Base-by-base conservation (phyloP, 2,113 vertebrate species). In the Alosa alosa region DNA sequence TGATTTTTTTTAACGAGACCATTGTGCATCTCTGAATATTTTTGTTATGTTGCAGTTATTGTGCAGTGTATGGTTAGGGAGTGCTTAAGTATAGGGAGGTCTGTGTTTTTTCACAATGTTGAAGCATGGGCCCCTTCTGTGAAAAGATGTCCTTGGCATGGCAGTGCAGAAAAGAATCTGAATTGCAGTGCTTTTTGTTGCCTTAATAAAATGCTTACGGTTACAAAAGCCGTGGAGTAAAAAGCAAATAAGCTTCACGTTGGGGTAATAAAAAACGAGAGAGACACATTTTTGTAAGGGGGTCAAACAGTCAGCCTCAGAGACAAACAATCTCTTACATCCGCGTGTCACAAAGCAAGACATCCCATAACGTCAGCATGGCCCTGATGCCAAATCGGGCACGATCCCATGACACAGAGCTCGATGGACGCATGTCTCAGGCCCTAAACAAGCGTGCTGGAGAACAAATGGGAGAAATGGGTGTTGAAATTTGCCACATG, bases 291-390 rank as follows among this genome's bases (percentile, higher is more conserved):
- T 72, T 72, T 72, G 64, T 72, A 17, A 39, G 72, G 31, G 72
- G 72, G 72, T 78, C 31, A 49, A 39, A 31, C 83, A 55, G 84
- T 52, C 82, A 22, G 44, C 31, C 45, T 85, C 83, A 83, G 20
- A 84, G 50, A 87, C 45, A 75, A 82, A 83, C 68, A 41, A 81
- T 45, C 47, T 22, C 81, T 83, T 90, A 72, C 49, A 84, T 46
- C 1, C 17, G 82, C 75, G 39, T 82, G 36, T 52, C 36, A 78
- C 72, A 78, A 78, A 78, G 72, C 72, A 39, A 39, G 72, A 39
- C 39, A 78, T 78, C 72, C 31, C 72, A 36, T 39, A 78, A 78
- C 31, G 36, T 78, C 72, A 41, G 64, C 84, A 82, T 5, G 52
- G 45, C 10, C 49, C 68, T 13, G 13, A 18, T 18, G 36, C 13